Conservation (phyloP, 1,140 invertebrate species). For the Listronotus bonariensis region DNA sequence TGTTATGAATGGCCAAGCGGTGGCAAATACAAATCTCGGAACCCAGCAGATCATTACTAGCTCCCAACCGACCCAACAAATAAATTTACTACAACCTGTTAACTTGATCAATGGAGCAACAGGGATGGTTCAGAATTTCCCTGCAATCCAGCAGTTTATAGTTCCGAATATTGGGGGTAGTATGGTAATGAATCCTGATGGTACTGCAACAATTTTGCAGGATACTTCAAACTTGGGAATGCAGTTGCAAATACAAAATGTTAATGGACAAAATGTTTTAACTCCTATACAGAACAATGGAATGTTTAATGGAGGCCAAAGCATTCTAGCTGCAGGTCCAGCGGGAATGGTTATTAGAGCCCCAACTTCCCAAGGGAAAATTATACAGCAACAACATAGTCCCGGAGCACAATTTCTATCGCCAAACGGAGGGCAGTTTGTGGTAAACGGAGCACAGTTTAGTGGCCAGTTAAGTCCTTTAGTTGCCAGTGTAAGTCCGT, state of each 20-base stretch:
- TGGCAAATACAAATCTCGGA: slow-evolving; percentile 62
- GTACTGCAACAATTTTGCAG: slow-evolving; percentile 73
- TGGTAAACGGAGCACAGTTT: slow-evolving; percentile 74
- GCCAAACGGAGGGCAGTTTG: slow-evolving; percentile 71
- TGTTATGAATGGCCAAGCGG: slow-evolving; percentile 71
- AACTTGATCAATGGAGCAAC: slow-evolving; percentile 75
- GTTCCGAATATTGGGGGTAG: slow-evolving; percentile 72
- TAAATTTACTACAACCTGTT: slow-evolving; percentile 79
- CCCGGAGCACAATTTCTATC: slow-evolving; percentile 73
- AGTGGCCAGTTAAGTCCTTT: slow-evolving; percentile 80
- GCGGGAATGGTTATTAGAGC: slow-evolving; percentile 79
- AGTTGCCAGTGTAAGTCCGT: slow-evolving; percentile 73
- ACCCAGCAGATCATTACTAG: slow-evolving; percentile 71
- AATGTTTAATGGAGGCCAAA: slow-evolving; percentile 63
- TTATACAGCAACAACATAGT: slow-evolving; percentile 71
- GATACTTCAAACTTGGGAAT: slow-evolving; percentile 70
- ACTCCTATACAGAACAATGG: slow-evolving; percentile 71
- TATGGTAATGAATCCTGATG: slow-evolving; percentile 56
- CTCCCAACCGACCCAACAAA: slow-evolving; percentile 73
- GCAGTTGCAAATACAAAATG: slow-evolving; percentile 78
- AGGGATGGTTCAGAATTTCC: slow-evolving; percentile 76
- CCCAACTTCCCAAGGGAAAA: slow-evolving; percentile 72
- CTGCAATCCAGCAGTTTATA: slow-evolving; percentile 80
- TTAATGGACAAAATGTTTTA: slow-evolving; percentile 76
- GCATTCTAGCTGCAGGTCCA: slow-evolving; percentile 70